Evolutionary conservation across 2,888 invertebrate species (phyloP).

Genomic region (Eucriotettix oculatus): DNA sequence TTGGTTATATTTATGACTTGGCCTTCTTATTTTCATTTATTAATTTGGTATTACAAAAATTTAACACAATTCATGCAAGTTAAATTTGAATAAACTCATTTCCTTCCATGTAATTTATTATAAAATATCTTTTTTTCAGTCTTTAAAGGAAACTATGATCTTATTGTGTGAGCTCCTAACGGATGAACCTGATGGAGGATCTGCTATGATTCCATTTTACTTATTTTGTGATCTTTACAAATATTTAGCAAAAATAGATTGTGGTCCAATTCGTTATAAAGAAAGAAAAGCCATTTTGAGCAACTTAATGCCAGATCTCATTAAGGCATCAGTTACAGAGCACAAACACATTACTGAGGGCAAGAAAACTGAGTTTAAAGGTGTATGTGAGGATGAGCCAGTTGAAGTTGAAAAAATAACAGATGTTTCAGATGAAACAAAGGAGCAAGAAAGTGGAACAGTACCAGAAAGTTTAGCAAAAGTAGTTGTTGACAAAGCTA

Average conservation of each 20-base stretch:
- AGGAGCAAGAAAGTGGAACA: not conserved
- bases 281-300: too few species aligned
- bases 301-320: too few species aligned
- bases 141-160: conserved; percentile 60
- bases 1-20: too few species aligned
- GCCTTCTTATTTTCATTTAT: too few species aligned
- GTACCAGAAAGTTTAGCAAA: not conserved
- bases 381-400: not conserved
- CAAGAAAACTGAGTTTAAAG: not conserved
- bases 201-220: conserved; percentile 49
- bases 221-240: conserved; percentile 34
- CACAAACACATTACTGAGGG: not conserved
- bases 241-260: conserved; percentile 37
- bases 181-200: conserved; percentile 69
- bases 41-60: too few species aligned
- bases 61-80: too few species aligned
- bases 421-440: conserved; percentile 11
- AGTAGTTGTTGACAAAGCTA: not conserved
- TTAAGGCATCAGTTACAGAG: not conserved
- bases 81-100: too few species aligned
- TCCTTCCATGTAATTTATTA: not conserved
- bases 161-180: conserved; percentile 66
- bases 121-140: conserved; percentile 27
- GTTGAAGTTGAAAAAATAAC: conserved; percentile 5
- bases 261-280: conserved; percentile 10